These are phyloP conservation scores for Zoanthus solanderi DNA, from an alignment of 92 coral and sea anemone genomes.

Conservation along the genomic window DNA sequence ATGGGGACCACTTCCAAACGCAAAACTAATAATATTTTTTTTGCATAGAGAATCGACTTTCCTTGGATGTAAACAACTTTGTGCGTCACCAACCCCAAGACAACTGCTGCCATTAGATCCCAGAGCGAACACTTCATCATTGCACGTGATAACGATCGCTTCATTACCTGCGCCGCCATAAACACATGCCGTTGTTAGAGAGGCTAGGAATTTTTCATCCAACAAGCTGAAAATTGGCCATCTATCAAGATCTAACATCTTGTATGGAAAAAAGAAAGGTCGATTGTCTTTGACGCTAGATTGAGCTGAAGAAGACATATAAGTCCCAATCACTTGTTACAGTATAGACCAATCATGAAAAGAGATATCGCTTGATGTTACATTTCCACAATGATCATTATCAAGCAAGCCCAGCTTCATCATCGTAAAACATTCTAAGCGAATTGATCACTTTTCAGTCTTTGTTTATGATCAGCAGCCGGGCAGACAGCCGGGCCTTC, in stretches of 20 bases:
- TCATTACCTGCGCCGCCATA: conserved; percentile 94
- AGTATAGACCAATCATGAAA: too few species aligned
- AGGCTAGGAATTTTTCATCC: conserved; percentile 66
- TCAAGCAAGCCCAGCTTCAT: too few species aligned
- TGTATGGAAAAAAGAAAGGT: conserved; percentile 10
- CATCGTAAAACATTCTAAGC: too few species aligned
- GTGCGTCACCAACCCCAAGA: conserved; percentile 85
- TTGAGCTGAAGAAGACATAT: background rate
- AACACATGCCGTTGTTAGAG: conserved; percentile 83
- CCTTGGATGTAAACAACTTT: conserved; percentile 81
- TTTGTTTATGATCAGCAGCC: conserved; percentile 53
- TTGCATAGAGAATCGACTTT: conserved; percentile 84
- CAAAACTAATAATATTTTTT: conserved; percentile 71
- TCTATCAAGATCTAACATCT: conserved; percentile 85
- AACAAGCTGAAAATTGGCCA: conserved; percentile 92
- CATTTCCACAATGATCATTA: too few species aligned
- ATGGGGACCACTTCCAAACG: conserved; percentile 94
- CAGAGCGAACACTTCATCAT: conserved; percentile 83
- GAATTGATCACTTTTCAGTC: too few species aligned
- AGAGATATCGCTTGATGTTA: too few species aligned
- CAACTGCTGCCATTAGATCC: conserved; percentile 93
- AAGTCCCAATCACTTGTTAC: too few species aligned
- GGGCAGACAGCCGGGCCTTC: background rate
- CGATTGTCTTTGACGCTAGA: conserved; percentile 6
- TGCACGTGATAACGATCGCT: conserved; percentile 81